These are phyloP conservation scores for Drosophila varians DNA, from an alignment of 1,140 invertebrate genomes.

Conservation along the genomic window DNA sequence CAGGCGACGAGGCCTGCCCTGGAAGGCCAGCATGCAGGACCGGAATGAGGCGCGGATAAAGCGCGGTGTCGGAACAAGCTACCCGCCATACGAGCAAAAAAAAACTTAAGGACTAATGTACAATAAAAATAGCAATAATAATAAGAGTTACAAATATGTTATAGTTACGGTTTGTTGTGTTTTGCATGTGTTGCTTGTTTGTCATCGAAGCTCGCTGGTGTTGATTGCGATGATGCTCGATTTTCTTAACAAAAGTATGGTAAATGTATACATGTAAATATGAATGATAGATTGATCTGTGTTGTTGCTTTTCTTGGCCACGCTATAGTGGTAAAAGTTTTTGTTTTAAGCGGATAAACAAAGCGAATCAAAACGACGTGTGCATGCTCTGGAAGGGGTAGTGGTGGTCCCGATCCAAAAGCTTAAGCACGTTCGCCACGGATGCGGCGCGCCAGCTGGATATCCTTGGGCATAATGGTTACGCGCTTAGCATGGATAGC, in stretches of 20 bases:
- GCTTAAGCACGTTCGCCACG: slow-evolving; percentile 89
- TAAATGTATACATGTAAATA: slow-evolving; percentile 22
- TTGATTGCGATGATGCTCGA: neutral
- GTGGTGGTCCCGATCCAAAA: neutral
- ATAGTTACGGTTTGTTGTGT: slow-evolving; percentile 43
- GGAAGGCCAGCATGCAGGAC: neutral
- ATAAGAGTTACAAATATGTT: slow-evolving; percentile 59
- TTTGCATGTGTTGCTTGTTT: neutral
- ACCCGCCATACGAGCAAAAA: slow-evolving; percentile 9
- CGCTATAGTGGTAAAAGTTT: neutral
- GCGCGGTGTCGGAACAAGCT: neutral
- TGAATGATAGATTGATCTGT: slow-evolving; percentile 28
- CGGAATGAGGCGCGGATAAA: neutral
- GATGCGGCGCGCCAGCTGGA: slow-evolving; percentile 92
- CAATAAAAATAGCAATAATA: slow-evolving; percentile 59
- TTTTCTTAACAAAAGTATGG: slow-evolving; percentile 18
- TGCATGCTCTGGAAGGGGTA: slow-evolving; percentile 4
- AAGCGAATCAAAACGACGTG: slow-evolving; percentile 5
- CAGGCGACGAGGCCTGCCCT: slow-evolving; percentile 16
- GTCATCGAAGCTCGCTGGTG: neutral
- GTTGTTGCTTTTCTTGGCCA: neutral
- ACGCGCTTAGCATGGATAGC: slow-evolving; percentile 96
- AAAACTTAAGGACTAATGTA: slow-evolving; percentile 66
- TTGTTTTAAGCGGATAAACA: neutral
- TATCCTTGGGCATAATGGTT: slow-evolving; percentile 96